phyloP scores from a whole-genome alignment of 92 coral and sea anemone species.

The Palythoa grandis region DNA sequence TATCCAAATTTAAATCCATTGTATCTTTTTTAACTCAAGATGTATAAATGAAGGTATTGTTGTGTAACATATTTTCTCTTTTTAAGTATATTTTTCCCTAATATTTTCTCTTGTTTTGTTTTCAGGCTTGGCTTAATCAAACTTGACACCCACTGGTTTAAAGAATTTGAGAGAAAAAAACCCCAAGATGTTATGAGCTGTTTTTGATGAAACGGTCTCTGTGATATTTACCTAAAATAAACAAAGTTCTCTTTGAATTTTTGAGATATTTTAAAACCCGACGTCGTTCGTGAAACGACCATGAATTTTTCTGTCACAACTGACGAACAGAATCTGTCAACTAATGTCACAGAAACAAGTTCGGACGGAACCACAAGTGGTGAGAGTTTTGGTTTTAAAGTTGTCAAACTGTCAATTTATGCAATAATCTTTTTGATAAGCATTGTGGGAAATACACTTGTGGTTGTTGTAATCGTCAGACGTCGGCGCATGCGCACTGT shows the following conservation, averaged over 20 bases:
- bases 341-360: background rate
- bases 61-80: too few species aligned
- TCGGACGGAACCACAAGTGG: constrained; percentile 32
- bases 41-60: too few species aligned
- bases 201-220: too few species aligned
- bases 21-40: too few species aligned
- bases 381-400: constrained; percentile 72
- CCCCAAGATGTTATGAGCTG: too few species aligned
- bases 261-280: background rate
- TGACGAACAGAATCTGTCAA: background rate
- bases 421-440: constrained; percentile 79
- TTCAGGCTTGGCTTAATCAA: too few species aligned
- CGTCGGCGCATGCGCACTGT: constrained; percentile 95
- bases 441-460: constrained; percentile 85
- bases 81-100: too few species aligned
- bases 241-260: background rate
- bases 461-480: constrained; percentile 84
- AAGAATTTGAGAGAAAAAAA: too few species aligned
- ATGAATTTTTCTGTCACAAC: background rate
- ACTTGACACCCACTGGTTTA: too few species aligned
- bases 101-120: too few species aligned
- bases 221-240: background rate
- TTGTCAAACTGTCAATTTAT: constrained; percentile 77
- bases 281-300: background rate
- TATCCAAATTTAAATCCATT: too few species aligned